Conservation (phyloP, 2,888 invertebrate species). For the Cerastoderma edule region DNA sequence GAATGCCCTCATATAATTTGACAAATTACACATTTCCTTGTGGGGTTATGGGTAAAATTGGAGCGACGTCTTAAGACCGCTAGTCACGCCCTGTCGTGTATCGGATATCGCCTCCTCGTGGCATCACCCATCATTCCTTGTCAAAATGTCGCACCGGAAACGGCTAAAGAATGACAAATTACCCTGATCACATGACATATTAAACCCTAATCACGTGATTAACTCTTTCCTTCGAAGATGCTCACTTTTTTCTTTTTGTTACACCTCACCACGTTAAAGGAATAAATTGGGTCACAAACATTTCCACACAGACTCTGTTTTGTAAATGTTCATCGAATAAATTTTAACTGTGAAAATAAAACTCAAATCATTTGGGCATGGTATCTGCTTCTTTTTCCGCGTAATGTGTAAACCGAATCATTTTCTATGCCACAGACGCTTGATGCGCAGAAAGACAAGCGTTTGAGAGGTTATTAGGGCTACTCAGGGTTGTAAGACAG, state of each 20-base stretch:
- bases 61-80: not conserved
- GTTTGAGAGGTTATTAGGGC: slow-evolving; percentile 49
- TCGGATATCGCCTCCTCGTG: slow-evolving; percentile 7
- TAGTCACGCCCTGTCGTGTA: slow-evolving; percentile 9
- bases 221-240: too few relatives aligned
- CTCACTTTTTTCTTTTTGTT: too few relatives aligned
- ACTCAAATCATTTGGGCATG: too few relatives aligned
- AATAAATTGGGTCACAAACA: too few relatives aligned
- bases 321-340: too few relatives aligned
- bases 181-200: slow-evolving; percentile 49
- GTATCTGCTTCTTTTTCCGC: not conserved
- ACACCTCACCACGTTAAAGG: too few relatives aligned
- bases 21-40: not conserved
- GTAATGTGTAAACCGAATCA: too few relatives aligned
- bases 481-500: slow-evolving; percentile 49
- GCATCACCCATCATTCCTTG: slow-evolving; percentile 24
- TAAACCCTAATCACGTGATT: slow-evolving; percentile 42
- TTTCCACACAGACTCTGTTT: too few relatives aligned
- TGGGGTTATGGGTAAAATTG: too few relatives aligned
- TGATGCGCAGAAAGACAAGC: not conserved
- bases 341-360: too few relatives aligned
- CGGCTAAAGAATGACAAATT: slow-evolving; percentile 57
- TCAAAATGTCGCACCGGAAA: slow-evolving; percentile 34
- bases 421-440: too few relatives aligned
- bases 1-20: not conserved